Percentiles rank a stretch among this genome's conserved stretches.
phyloP scores from a whole-genome alignment of 2,797 vertebrate genomes.

The Galago senegalensis region DNA sequence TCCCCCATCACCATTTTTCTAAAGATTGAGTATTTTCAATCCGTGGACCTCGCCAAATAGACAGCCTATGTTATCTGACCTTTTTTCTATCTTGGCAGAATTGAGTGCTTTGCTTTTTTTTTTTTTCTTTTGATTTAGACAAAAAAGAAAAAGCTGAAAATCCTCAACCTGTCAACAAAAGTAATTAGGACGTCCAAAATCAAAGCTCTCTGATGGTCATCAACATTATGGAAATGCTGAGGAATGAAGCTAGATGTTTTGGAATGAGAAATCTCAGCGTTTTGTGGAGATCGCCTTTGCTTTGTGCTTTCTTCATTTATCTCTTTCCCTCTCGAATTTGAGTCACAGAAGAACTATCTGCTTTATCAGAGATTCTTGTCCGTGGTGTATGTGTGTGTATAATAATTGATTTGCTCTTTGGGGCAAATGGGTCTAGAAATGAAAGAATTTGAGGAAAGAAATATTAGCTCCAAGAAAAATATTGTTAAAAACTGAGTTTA shows the following conservation, averaged over 20 bases:
- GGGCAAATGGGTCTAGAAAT: conserved; percentile 28
- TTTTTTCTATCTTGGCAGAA: conserved; percentile 72
- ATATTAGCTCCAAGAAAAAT: conserved; percentile 53
- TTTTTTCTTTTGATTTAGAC: conserved; percentile 62
- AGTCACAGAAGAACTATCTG: conserved; percentile 41
- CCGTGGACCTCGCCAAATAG: conserved; percentile 73
- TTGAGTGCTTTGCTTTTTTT: conserved; percentile 42
- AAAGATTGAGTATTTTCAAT: conserved; percentile 78
- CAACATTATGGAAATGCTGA: conserved; percentile 25
- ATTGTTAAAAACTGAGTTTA: conserved; percentile 58
- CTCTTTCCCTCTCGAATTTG: conserved; percentile 27
- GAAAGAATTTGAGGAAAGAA: conserved; percentile 52
- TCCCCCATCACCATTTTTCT: conserved; percentile 61
- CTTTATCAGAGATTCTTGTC: neutral
- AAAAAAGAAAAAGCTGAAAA: conserved; percentile 12
- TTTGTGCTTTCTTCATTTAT: conserved; percentile 42
- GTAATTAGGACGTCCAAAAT: conserved; percentile 66
- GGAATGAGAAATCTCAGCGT: conserved; percentile 47
- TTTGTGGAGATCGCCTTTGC: conserved; percentile 27
- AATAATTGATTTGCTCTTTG: conserved; percentile 28
- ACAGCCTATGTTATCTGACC: conserved; percentile 64
- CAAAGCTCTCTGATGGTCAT: conserved; percentile 64
- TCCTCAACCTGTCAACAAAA: conserved; percentile 52
- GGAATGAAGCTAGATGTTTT: neutral
- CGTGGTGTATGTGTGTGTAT: no score